A percentile compares a stretch with the other conserved stretches of the same genome.
Conservation (phyloP, 2,113 vertebrate genomes). For the Crotalus tigris region DNA sequence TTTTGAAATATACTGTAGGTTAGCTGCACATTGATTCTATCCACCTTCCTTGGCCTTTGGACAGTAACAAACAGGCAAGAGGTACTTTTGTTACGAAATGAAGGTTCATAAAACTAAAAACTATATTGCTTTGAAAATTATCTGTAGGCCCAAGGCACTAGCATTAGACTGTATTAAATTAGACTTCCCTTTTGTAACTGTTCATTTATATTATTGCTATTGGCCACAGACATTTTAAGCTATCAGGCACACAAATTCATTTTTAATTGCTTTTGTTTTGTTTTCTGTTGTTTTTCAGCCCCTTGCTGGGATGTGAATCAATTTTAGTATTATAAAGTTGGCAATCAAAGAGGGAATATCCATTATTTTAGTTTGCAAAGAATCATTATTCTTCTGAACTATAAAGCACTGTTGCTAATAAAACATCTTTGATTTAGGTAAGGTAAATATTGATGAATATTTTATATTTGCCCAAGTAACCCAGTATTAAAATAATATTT, state of each 20-base stretch:
- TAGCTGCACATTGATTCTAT: slow-evolving; percentile 13
- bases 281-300: slow-evolving; percentile 17
- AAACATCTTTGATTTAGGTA: slow-evolving; percentile 43
- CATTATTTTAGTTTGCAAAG: slow-evolving; percentile 20
- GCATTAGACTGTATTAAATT: slow-evolving; percentile 26
- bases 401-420: slow-evolving; percentile 35
- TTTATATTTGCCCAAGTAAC: not conserved
- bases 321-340: slow-evolving; percentile 33
- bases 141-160: slow-evolving; percentile 20
- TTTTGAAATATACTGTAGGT: slow-evolving; percentile 8
- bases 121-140: slow-evolving; percentile 45
- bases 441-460: slow-evolving; percentile 22
- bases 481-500: slow-evolving; percentile 23
- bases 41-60: slow-evolving; percentile 16
- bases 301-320: slow-evolving; percentile 27
- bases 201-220: slow-evolving; percentile 39
- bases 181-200: slow-evolving; percentile 32
- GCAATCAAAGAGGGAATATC: slow-evolving; percentile 32
- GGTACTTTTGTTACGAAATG: slow-evolving; percentile 40
- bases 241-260: slow-evolving; percentile 11
- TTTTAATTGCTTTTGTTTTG: slow-evolving; percentile 36
- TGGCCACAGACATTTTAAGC: slow-evolving; percentile 17
- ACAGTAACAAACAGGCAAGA: slow-evolving; percentile 27
- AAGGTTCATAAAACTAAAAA: slow-evolving; percentile 46
- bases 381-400: slow-evolving; percentile 34